A percentile compares a stretch with the other conserved stretches of the same genome.
Conservation (phyloP, 2,113 vertebrate genomes). For the Apeltes quadracus region DNA sequence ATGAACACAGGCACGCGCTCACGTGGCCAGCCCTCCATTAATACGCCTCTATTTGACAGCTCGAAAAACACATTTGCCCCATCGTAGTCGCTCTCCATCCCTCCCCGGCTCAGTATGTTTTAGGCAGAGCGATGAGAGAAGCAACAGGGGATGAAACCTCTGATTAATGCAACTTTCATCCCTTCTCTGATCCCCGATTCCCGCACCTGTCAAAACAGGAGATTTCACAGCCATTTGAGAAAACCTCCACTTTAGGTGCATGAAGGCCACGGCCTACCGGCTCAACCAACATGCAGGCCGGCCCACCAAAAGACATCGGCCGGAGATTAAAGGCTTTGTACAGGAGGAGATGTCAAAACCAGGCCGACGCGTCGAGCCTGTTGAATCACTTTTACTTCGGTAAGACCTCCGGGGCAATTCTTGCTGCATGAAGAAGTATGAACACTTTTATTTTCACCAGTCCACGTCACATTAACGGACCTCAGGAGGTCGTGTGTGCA, state of each 20-base stretch:
- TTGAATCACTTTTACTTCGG: neutral
- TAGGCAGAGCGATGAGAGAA: slow-evolving; percentile 53
- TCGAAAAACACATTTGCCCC: slow-evolving; percentile 63
- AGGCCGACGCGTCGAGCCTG: neutral
- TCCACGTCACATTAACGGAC: neutral
- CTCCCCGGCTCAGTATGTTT: slow-evolving; percentile 55
- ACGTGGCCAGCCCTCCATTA: slow-evolving; percentile 41
- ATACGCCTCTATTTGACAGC: slow-evolving; percentile 62
- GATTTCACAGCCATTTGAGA: slow-evolving; percentile 49
- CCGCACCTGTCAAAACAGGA: slow-evolving; percentile 78
- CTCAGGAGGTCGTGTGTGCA: neutral
- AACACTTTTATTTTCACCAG: slow-evolving; percentile 25
- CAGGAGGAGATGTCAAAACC: slow-evolving; percentile 13
- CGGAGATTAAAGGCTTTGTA: slow-evolving; percentile 57
- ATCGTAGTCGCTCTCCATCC: slow-evolving; percentile 33
- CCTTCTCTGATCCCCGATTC: slow-evolving; percentile 68
- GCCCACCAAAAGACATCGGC: slow-evolving; percentile 12
- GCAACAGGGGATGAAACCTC: slow-evolving; percentile 54
- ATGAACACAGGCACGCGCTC: slow-evolving; percentile 9
- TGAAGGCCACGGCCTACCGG: slow-evolving; percentile 20
- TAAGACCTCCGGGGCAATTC: neutral
- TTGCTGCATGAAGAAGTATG: slow-evolving; percentile 2
- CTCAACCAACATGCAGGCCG: slow-evolving; percentile 5
- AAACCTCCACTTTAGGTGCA: slow-evolving; percentile 43
- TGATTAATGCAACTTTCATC: slow-evolving; percentile 71